Evolutionary conservation across 1,140 invertebrate species (phyloP).

Genomic region (Diploscapter pachys): DNA sequence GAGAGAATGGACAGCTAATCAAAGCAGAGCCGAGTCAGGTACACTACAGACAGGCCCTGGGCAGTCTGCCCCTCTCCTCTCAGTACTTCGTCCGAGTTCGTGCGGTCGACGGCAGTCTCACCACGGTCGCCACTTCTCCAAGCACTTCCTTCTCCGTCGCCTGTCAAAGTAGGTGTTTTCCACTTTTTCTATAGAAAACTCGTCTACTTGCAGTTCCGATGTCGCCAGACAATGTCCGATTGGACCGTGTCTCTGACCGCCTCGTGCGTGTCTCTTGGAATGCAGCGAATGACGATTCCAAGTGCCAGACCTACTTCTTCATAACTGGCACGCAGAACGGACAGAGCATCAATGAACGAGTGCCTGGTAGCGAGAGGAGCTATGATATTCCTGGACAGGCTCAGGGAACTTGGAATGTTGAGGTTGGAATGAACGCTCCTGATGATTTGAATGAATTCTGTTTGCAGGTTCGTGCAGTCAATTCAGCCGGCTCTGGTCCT

Average conservation of each 20-base stretch:
- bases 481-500: conserved; percentile 29
- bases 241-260: conserved; percentile 34
- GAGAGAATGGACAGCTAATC: conserved; percentile 18
- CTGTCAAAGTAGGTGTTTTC: conserved; percentile 34
- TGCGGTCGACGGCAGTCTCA: conserved; percentile 29
- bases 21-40: conserved; percentile 23
- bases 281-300: conserved; percentile 28
- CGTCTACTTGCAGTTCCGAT: conserved; percentile 32
- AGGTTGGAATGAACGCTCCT: not conserved
- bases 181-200: not conserved
- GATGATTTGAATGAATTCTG: not conserved
- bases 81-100: conserved; percentile 38
- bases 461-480: conserved; percentile 28
- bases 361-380: conserved; percentile 32
- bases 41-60: conserved; percentile 38
- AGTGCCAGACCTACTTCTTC: conserved; percentile 38
- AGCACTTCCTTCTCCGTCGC: conserved; percentile 30
- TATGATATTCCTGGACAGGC: conserved; percentile 26
- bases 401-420: conserved; percentile 32
- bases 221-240: conserved; percentile 35
- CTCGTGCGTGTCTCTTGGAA: conserved; percentile 30
- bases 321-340: conserved; percentile 39
- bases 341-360: conserved; percentile 25
- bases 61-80: conserved; percentile 18
- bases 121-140: conserved; percentile 32